Base-by-base conservation (phyloP, 1,140 invertebrate genomes). In the Ruditapes philippinarum region DNA sequence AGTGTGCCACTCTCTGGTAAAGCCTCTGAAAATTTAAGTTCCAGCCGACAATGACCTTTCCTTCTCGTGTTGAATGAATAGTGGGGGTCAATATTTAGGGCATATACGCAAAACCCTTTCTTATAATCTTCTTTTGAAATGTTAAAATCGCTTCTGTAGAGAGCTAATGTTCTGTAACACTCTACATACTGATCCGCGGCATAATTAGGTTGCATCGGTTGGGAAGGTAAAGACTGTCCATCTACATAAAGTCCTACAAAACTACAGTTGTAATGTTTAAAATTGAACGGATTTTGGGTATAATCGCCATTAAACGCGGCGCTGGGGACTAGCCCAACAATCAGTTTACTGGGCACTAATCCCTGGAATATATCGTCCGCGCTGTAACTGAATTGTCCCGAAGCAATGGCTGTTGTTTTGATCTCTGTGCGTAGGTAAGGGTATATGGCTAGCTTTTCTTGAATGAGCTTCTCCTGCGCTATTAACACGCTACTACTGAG, bases 281-380 rank as follows among this genome's bases (percentile, higher is more conserved):
- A 84, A 19, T 84, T 73, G 40, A 49, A 84, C 1, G 81, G 81
- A 17, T 84, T 84, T 33, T 84, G 36, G 0, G 22, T 42, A 25
- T 49, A 84, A 25, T 73, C 40, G 36, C 82, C 82, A 25, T 73
- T 84, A 45, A 14, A 51, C 1, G 82, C 62, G 0, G 38, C 82
- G n/a, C 57, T 65, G 7, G 82, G 65, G 0, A 84, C 38, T 4
- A 89, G n/a, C 0, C 81, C 88, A 12, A 89, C 25, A 14, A 89
- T 80, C 33, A 89, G 33, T 68, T 81, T 82, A 62, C 76, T 33
- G 45, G 81, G 45, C 28, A 89, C 68, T 22, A 83, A 57, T 33
- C 76, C 88, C 74, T 85, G 81, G 36, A 80, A 89, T 28, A 85
- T 70, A 40, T 89, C 62, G 68, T 89, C 70, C 0, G 60, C 88